These are phyloP conservation scores for Portevinia maculata DNA, from an alignment of 2,888 invertebrate species.

Conservation along the genomic window DNA sequence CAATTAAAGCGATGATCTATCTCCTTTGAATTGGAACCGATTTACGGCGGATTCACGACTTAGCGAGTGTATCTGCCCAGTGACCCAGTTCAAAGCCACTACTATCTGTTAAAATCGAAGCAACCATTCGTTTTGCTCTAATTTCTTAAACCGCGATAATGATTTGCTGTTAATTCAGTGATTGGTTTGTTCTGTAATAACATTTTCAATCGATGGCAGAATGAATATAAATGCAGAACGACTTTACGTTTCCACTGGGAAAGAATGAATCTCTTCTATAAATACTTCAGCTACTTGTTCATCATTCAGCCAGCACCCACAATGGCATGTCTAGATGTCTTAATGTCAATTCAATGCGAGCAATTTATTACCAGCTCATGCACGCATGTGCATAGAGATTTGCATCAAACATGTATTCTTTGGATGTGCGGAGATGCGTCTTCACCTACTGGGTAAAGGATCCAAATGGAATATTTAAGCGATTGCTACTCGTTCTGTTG, in stretches of 20 bases:
- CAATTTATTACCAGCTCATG: constrained; percentile 61
- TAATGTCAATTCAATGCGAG: constrained; percentile 50
- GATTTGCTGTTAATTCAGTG: background rate
- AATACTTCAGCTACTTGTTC: constrained; percentile 39
- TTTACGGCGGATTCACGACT: constrained; percentile 23
- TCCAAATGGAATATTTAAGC: constrained; percentile 29
- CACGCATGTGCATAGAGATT: constrained; percentile 54
- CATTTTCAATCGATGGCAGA: constrained; percentile 27
- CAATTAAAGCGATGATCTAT: constrained; percentile 45
- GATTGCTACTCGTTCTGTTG: constrained; percentile 10
- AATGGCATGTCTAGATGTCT: constrained; percentile 34
- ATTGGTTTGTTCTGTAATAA: constrained; percentile 20
- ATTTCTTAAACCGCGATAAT: constrained; percentile 46
- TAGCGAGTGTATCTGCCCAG: constrained; percentile 37
- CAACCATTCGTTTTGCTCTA: constrained; percentile 64
- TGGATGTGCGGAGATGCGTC: constrained; percentile 30
- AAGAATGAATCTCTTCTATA: constrained; percentile 8
- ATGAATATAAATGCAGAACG: constrained; percentile 33
- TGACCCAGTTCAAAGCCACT: constrained; percentile 64
- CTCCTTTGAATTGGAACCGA: constrained; percentile 59
- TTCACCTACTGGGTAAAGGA: constrained; percentile 9
- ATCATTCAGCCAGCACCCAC: constrained; percentile 50
- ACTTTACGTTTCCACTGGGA: background rate
- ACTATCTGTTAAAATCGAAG: constrained; percentile 56
- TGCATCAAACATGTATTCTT: constrained; percentile 52